phyloP scores from a whole-genome alignment of 2,113 vertebrate species.

The Hydropotes inermis region DNA sequence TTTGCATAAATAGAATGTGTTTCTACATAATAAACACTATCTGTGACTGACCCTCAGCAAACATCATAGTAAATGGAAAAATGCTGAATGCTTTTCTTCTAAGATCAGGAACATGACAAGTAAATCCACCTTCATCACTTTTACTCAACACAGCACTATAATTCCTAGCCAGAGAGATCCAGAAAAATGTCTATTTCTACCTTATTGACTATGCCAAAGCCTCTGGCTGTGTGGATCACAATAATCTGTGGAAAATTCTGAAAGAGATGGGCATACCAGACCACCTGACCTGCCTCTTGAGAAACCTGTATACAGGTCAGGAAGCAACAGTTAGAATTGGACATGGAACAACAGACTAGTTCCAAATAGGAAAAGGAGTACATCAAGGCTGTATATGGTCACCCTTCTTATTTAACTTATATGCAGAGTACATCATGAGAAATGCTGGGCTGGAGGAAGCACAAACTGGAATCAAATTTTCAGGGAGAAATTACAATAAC shows the following conservation, averaged over 20 bases:
- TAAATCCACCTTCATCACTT: not conserved
- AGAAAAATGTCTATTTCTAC: not conserved
- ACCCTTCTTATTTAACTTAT: not conserved
- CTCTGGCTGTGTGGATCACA: too few relatives aligned
- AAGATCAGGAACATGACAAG: not conserved
- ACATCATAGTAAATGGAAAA: not conserved
- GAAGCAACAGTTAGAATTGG: not conserved
- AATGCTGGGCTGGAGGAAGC: accelerated
- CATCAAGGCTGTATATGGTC: not conserved
- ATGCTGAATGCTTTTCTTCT: too few relatives aligned
- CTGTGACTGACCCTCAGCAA: not conserved
- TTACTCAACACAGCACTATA: not conserved
- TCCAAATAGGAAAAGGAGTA: not conserved
- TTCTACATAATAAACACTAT: not conserved
- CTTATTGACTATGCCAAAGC: too few relatives aligned
- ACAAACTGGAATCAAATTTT: too few relatives aligned
- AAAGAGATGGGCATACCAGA: too few relatives aligned
- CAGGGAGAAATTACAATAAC: accelerated
- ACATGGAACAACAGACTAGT: not conserved
- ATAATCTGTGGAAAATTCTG: too few relatives aligned
- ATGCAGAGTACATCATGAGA: not conserved
- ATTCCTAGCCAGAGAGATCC: not conserved
- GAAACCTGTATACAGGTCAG: too few relatives aligned
- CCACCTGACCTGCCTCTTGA: too few relatives aligned
- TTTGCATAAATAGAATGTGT: not conserved